Evolutionary conservation across 2,888 invertebrate genomes (phyloP).

Genomic region (Crematogaster levior): DNA sequence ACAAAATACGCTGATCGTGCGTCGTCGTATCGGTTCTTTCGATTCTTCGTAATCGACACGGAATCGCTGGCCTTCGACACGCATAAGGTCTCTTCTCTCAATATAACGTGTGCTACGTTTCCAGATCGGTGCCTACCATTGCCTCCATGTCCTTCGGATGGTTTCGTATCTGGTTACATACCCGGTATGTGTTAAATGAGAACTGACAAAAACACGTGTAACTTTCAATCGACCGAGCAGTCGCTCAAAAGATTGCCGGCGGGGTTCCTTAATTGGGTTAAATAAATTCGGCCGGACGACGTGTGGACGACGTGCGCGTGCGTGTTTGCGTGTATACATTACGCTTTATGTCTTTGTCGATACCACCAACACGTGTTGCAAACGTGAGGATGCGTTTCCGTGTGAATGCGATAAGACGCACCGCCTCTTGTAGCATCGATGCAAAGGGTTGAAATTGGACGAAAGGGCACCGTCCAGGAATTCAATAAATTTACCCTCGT

Average conservation of each 20-base stretch:
- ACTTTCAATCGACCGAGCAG: slow-evolving; percentile 80
- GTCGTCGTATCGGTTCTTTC: slow-evolving; percentile 65
- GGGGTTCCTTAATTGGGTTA: slow-evolving; percentile 78
- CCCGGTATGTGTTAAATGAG: slow-evolving; percentile 73
- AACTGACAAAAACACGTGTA: slow-evolving; percentile 83
- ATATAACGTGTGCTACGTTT: slow-evolving; percentile 55
- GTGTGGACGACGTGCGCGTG: slow-evolving; percentile 31
- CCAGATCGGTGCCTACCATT: slow-evolving; percentile 32
- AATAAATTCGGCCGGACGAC: slow-evolving; percentile 73
- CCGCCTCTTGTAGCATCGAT: slow-evolving; percentile 48
- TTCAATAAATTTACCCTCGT: slow-evolving; percentile 60
- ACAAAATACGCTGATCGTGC: not conserved
- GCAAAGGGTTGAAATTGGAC: slow-evolving; percentile 71
- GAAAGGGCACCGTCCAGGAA: slow-evolving; percentile 51
- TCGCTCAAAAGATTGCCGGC: slow-evolving; percentile 75
- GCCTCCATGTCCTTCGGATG: slow-evolving; percentile 56
- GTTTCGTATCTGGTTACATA: slow-evolving; percentile 69
- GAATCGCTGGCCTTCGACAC: slow-evolving; percentile 59
- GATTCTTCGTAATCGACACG: slow-evolving; percentile 59
- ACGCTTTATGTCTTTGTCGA: slow-evolving; percentile 45
- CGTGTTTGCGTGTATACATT: not conserved
- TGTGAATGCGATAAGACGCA: slow-evolving; percentile 58
- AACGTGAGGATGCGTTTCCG: slow-evolving; percentile 29
- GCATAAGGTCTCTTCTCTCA: slow-evolving; percentile 66
- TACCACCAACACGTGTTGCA: not conserved